These are phyloP conservation scores for Glyphotaelius pellucidus DNA, from an alignment of 2,888 invertebrate genomes.

Conservation along the genomic window DNA sequence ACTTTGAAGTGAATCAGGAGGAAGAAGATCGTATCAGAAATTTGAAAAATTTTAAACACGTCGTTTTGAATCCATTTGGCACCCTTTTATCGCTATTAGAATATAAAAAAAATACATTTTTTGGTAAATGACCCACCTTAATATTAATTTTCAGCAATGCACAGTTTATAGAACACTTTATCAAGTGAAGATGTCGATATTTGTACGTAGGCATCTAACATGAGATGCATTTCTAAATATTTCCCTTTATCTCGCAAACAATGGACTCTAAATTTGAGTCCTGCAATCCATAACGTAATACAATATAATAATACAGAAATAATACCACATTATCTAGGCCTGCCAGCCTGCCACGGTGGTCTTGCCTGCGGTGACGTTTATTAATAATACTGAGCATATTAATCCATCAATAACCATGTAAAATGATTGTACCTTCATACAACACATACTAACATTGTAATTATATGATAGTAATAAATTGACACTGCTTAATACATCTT, in stretches of 20 bases:
- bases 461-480: no score
- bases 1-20: no score
- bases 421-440: background rate
- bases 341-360: background rate
- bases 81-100: no score
- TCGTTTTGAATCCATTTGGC: no score
- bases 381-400: background rate
- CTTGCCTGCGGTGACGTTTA: background rate
- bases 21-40: no score
- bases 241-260: background rate
- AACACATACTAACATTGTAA: background rate
- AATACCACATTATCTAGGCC: background rate
- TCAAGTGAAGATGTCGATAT: background rate
- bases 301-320: background rate
- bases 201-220: background rate
- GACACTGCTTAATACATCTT: no score
- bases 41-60: no score
- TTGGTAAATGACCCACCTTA: no score
- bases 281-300: background rate
- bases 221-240: background rate
- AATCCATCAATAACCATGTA: background rate
- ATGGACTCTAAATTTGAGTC: background rate
- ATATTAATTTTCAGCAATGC: no score
- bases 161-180: no score
- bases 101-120: no score